A percentile compares a stretch with the other conserved stretches of the same genome.
Conservation (phyloP, 2,797 vertebrate genomes). For the Manis crassicaudata region DNA sequence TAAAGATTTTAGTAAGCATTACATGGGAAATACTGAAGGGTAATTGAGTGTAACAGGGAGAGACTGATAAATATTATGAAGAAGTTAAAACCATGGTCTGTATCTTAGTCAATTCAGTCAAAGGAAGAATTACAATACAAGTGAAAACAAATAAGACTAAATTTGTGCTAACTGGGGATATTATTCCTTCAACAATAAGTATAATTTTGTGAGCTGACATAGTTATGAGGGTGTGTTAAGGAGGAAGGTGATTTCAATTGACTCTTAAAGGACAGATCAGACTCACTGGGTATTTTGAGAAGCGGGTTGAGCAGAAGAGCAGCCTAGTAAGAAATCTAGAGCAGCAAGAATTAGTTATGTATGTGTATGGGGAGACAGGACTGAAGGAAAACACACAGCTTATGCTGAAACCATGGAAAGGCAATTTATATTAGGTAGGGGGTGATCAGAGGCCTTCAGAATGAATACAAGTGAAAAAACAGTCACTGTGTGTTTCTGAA, state of each 20-base stretch:
- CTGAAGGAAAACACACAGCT: not conserved
- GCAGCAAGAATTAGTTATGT: not conserved
- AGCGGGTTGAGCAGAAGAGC: not conserved
- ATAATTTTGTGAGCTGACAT: not conserved
- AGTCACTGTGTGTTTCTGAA: not conserved
- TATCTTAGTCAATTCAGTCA: not conserved
- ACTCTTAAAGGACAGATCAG: not conserved
- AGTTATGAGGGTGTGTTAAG: not conserved
- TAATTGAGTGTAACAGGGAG: not conserved
- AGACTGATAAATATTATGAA: not conserved
- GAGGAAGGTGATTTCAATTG: not conserved
- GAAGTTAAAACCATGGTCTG: not conserved
- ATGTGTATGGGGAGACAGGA: not conserved
- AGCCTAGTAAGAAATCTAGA: not conserved
- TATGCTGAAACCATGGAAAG: not conserved
- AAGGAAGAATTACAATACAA: not conserved
- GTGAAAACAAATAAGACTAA: conserved; percentile 47
- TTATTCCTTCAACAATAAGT: not conserved
- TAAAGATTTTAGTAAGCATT: not conserved
- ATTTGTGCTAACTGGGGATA: not conserved
- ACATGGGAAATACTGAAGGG: not conserved
- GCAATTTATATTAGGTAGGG: not conserved
- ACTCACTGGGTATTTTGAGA: not conserved
- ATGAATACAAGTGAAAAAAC: not conserved
- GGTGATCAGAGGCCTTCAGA: not conserved